Evolutionary conservation across 2,113 vertebrate species (phyloP).

Genomic region (Nothocercus julius): DNA sequence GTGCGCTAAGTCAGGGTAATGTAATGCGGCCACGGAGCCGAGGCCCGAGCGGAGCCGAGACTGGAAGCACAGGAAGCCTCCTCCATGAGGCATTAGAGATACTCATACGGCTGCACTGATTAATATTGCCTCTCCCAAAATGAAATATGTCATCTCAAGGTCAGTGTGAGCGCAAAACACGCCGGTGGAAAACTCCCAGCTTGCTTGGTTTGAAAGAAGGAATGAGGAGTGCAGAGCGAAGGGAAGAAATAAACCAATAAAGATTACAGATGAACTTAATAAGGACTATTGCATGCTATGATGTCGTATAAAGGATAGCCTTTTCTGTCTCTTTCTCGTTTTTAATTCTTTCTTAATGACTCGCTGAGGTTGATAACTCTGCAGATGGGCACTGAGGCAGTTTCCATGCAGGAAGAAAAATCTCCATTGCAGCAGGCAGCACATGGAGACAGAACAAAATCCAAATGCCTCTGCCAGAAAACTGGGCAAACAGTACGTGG

Average conservation of each 20-base stretch:
- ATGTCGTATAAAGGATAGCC: not conserved
- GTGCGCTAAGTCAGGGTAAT: slow-evolving; percentile 28
- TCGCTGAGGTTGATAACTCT: not conserved
- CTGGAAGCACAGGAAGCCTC: slow-evolving; percentile 62
- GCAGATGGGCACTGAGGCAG: not conserved
- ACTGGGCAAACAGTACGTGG: not conserved
- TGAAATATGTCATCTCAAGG: slow-evolving; percentile 31
- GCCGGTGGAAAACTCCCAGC: not conserved
- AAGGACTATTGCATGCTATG: not conserved
- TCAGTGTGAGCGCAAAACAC: not conserved
- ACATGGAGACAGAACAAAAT: not conserved
- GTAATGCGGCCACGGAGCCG: slow-evolving; percentile 20
- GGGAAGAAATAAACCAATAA: not conserved
- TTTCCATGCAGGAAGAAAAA: not conserved
- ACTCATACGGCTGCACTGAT: slow-evolving; percentile 37
- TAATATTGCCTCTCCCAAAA: slow-evolving; percentile 56
- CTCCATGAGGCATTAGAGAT: slow-evolving; percentile 57
- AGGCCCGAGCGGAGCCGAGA: not conserved
- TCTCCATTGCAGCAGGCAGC: not conserved
- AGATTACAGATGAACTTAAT: not conserved
- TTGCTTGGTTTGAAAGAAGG: not conserved
- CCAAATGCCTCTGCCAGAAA: not conserved
- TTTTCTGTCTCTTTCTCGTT: not conserved
- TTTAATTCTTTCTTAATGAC: not conserved
- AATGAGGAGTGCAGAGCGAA: not conserved